These are phyloP conservation scores for Melanchra persicariae DNA, from an alignment of 2,888 invertebrate species.

Conservation along the genomic window DNA sequence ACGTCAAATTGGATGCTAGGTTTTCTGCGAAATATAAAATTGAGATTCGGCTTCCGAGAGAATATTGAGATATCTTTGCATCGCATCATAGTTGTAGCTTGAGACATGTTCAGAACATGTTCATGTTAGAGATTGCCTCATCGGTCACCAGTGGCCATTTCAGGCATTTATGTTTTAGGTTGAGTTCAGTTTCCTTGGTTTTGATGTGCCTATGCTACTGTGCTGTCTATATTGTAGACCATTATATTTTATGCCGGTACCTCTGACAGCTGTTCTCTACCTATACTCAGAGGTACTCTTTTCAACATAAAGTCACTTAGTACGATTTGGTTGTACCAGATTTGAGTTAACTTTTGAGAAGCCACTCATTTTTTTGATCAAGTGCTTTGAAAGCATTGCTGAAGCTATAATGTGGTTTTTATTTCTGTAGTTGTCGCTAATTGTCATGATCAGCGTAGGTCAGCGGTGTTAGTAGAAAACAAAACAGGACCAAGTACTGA, in stretches of 20 bases:
- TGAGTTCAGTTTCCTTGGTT: neutral
- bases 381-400: neutral
- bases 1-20: constrained; percentile 14
- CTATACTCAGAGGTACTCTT: too few species aligned
- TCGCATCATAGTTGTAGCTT: neutral
- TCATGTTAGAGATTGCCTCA: too few species aligned
- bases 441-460: too few species aligned
- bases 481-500: neutral
- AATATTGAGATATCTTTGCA: neutral
- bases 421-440: neutral
- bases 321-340: too few species aligned
- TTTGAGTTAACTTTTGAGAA: neutral
- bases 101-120: neutral
- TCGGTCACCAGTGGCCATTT: neutral
- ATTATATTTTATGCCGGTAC: too few species aligned
- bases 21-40: constrained; percentile 15
- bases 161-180: neutral
- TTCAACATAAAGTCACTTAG: too few species aligned
- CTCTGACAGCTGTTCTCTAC: too few species aligned
- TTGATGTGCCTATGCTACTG: neutral
- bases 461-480: neutral
- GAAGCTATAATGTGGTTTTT: neutral
- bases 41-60: neutral
- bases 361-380: neutral
- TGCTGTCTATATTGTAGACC: too few species aligned